Conservation (phyloP, 1,140 invertebrate species). For the Drosophila setifemur region DNA sequence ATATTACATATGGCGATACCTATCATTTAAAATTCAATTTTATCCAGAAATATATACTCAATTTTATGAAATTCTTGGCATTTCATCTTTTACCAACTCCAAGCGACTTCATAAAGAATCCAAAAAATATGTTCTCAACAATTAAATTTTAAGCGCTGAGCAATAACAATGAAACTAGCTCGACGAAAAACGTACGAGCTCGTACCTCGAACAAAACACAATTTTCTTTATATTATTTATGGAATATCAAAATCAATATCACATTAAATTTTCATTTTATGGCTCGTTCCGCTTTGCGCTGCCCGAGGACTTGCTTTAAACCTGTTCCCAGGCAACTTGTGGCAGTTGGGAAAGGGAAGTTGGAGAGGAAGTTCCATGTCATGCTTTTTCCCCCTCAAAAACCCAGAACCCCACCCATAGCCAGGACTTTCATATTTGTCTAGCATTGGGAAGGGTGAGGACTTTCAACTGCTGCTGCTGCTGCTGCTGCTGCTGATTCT, state of each 20-base stretch:
- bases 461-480: constrained; percentile 46
- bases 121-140: no score
- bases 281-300: constrained; percentile 28
- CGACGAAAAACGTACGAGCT: no score
- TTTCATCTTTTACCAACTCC: no score
- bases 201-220: neutral
- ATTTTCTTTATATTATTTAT: constrained; percentile 28
- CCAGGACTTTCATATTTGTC: constrained; percentile 51
- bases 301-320: constrained; percentile 52
- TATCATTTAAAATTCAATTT: no score
- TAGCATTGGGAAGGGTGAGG: constrained; percentile 48
- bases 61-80: no score
- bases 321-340: constrained; percentile 33
- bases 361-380: constrained; percentile 56
- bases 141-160: neutral
- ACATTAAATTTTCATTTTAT: constrained; percentile 35
- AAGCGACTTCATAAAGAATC: no score
- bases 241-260: constrained; percentile 37
- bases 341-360: neutral
- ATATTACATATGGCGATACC: no score
- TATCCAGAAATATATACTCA: no score
- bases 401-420: neutral
- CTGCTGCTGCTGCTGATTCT: constrained; percentile 32
- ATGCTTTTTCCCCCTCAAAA: constrained; percentile 21
- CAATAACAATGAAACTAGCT: no score